Conservation (phyloP, 2,797 vertebrate genomes). For the Scolopax bukidnonensis region DNA sequence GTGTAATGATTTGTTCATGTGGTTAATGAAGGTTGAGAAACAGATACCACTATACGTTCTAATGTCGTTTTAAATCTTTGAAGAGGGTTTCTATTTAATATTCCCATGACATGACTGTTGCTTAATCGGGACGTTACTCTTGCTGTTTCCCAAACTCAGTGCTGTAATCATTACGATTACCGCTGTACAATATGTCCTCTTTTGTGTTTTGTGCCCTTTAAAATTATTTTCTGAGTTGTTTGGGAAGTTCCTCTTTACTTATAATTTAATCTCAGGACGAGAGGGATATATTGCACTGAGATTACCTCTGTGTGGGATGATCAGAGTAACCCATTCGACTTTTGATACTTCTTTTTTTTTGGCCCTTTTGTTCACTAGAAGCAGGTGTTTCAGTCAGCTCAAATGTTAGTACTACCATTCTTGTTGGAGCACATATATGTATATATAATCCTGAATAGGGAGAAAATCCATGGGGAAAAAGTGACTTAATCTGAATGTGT, state of each 20-base stretch:
- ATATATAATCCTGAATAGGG: not conserved
- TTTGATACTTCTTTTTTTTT: not conserved
- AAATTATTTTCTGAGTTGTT: not conserved
- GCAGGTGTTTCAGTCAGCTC: not conserved
- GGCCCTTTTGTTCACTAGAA: not conserved
- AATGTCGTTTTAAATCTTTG: constrained; percentile 17
- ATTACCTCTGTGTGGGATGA: not conserved
- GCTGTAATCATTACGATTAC: constrained; percentile 18
- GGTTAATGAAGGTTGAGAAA: constrained; percentile 28
- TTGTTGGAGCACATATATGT: not conserved
- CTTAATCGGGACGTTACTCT: constrained; percentile 12
- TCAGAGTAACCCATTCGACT: not conserved
- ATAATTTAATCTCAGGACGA: not conserved
- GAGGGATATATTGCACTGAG: constrained; percentile 11
- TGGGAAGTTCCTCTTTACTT: constrained; percentile 28
- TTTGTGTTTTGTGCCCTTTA: not conserved
- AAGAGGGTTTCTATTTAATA: constrained; percentile 31
- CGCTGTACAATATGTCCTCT: not conserved
- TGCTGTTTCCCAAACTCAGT: constrained; percentile 47
- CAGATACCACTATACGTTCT: constrained; percentile 3
- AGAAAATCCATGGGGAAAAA: constrained; percentile 68
- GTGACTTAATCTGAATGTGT: constrained; percentile 53
- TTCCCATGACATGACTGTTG: constrained; percentile 8
- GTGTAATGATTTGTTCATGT: constrained; percentile 43
- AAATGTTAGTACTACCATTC: not conserved